phyloP scores from a whole-genome alignment of 1,140 invertebrate species.

The Harlomillsia oculata region DNA sequence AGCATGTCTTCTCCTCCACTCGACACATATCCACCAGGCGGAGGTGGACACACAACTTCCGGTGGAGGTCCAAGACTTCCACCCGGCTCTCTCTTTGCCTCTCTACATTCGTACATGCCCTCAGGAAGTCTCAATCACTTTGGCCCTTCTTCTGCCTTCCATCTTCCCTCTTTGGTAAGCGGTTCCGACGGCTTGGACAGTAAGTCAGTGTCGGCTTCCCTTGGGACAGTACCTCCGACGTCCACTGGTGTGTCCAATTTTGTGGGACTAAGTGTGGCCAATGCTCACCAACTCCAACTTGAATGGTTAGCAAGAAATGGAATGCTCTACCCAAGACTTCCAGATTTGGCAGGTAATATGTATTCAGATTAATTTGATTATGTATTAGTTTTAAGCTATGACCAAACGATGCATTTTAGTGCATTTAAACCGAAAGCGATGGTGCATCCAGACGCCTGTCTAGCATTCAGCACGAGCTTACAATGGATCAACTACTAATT shows the following conservation, averaged over 20 bases:
- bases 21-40: not conserved
- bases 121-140: slow-evolving; percentile 11
- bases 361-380: no score
- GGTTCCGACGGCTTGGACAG: not conserved
- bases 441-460: no score
- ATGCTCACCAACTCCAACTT: slow-evolving; percentile 68
- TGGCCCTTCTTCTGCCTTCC: slow-evolving; percentile 28
- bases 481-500: no score
- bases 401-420: no score
- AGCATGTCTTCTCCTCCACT: not conserved
- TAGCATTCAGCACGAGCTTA: no score
- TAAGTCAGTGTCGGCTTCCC: no score
- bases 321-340: slow-evolving; percentile 72
- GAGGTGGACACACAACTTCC: no score
- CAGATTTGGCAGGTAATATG: slow-evolving; percentile 50
- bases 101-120: slow-evolving; percentile 23
- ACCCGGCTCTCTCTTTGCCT: slow-evolving; percentile 3
- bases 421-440: no score
- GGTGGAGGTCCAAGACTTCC: not conserved
- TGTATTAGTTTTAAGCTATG: no score
- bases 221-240: not conserved
- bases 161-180: slow-evolving; percentile 14
- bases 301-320: slow-evolving; percentile 74
- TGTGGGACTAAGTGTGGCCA: slow-evolving; percentile 40
- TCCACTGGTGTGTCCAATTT: slow-evolving; percentile 16